phyloP scores from a whole-genome alignment of 2,113 vertebrate genomes.

The Sceloporus undulatus region DNA sequence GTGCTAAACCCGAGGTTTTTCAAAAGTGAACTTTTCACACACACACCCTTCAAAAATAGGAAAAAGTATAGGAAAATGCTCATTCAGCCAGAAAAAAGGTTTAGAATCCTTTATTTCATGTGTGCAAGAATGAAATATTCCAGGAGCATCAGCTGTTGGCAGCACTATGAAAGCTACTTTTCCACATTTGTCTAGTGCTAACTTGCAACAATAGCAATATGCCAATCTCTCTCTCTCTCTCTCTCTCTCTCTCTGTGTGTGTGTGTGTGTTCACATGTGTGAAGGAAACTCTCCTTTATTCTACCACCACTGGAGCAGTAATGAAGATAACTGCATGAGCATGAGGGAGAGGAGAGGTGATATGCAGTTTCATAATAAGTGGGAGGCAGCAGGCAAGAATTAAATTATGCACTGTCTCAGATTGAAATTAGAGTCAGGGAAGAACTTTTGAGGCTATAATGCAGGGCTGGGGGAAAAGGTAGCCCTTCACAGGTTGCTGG shows the following conservation, averaged over 20 bases:
- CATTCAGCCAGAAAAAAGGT: too few relatives aligned
- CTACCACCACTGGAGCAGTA: background rate
- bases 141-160: background rate
- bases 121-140: background rate
- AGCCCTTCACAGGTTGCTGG: background rate
- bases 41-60: too few relatives aligned
- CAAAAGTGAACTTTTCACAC: too few relatives aligned
- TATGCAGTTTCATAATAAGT: background rate
- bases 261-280: too few relatives aligned
- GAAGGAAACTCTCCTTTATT: background rate
- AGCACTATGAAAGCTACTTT: background rate
- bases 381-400: background rate
- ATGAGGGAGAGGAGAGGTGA: background rate
- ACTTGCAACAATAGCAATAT: background rate
- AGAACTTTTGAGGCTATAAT: background rate
- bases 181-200: too few relatives aligned
- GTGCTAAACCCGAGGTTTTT: too few relatives aligned
- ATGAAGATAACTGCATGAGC: background rate
- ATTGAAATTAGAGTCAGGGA: background rate
- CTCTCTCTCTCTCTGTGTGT: too few relatives aligned
- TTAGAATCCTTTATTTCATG: too few relatives aligned
- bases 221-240: background rate
- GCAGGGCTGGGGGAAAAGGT: background rate
- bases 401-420: background rate
- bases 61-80: too few relatives aligned